Evolutionary conservation across 2,888 invertebrate genomes (phyloP).

Genomic region (Cephus nigrinus): DNA sequence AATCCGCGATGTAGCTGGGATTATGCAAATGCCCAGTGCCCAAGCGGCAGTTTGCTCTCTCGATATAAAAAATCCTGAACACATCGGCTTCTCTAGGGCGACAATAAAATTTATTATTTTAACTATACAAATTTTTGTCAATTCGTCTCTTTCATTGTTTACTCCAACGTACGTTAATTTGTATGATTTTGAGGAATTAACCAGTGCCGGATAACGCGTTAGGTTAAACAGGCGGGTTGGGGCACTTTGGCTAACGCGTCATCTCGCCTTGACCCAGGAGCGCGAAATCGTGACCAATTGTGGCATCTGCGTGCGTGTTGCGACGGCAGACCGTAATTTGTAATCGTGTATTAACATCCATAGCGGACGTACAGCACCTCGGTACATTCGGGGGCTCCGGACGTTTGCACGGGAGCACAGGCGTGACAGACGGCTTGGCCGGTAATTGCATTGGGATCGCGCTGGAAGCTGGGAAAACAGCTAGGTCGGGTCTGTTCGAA

Average conservation of each 20-base stretch:
- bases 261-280: not conserved
- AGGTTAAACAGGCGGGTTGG: not conserved
- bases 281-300: not conserved
- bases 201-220: not conserved
- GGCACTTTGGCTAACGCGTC: not conserved
- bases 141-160: not conserved
- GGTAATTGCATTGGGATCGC: slow-evolving; percentile 51
- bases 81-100: not conserved
- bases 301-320: not conserved
- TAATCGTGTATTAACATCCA: not conserved
- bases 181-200: not conserved
- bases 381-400: not conserved
- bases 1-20: not conserved
- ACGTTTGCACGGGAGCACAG: slow-evolving; percentile 7
- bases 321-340: not conserved
- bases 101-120: not conserved
- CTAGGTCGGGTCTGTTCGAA: slow-evolving; percentile 34
- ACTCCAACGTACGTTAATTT: not conserved
- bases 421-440: slow-evolving; percentile 40
- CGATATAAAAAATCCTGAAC: not conserved
- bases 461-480: slow-evolving; percentile 38
- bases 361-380: not conserved
- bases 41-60: not conserved
- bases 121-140: not conserved
- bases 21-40: not conserved